A percentile compares a stretch with the other conserved stretches of the same genome.
Evolutionary conservation across 2,797 vertebrate species (phyloP).

Genomic region (Peromyscus eremicus): DNA sequence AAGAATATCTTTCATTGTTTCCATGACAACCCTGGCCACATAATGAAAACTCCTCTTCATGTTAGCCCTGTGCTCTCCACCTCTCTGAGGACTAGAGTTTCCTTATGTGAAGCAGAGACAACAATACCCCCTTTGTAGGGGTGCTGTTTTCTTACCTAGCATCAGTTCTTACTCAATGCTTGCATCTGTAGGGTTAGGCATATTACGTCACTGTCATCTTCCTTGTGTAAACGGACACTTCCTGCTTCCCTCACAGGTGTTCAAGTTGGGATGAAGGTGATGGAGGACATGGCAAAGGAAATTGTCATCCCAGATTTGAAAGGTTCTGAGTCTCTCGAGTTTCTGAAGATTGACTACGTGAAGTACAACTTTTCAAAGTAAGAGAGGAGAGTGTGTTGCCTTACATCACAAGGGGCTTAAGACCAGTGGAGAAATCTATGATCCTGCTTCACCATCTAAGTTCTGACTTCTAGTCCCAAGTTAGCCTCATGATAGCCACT

Average conservation of each 20-base stretch:
- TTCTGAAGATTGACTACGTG: conserved; percentile 80
- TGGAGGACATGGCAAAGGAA: conserved; percentile 82
- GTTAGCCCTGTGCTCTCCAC: neutral
- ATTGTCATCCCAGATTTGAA: conserved; percentile 82
- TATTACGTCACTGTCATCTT: neutral
- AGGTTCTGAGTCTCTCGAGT: conserved; percentile 81
- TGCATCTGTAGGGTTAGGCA: neutral
- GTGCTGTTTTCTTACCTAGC: neutral
- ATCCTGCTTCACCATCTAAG: neutral
- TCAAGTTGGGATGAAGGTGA: conserved; percentile 80
- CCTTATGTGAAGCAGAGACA: neutral
- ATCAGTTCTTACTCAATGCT: neutral
- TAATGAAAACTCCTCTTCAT: neutral
- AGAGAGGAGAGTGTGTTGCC: conserved; percentile 56
- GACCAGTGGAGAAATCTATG: neutral
- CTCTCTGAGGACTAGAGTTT: neutral
- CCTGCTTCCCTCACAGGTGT: conserved; percentile 77
- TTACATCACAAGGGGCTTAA: neutral
- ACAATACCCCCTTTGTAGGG: neutral
- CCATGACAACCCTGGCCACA: neutral
- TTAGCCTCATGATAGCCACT: neutral
- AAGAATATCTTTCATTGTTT: neutral
- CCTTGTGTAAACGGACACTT: neutral
- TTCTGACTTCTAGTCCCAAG: neutral
- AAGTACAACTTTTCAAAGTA: conserved; percentile 86